A percentile compares a stretch with the other conserved stretches of the same genome.
Evolutionary conservation across 2,797 vertebrate genomes (phyloP).

Genomic region (Xiphorhynchus erythropygius): DNA sequence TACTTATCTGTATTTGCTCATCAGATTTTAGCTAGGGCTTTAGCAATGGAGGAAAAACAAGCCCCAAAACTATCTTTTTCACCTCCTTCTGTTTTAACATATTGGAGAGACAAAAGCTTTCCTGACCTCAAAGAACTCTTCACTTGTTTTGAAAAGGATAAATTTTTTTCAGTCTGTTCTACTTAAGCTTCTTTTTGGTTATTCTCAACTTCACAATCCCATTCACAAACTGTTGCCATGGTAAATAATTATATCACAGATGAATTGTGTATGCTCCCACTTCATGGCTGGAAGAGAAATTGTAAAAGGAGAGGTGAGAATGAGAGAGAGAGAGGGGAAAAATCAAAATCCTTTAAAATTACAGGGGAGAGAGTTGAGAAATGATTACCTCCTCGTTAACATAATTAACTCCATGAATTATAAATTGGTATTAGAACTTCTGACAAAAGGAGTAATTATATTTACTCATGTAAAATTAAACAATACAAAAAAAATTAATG

Average conservation of each 20-base stretch:
- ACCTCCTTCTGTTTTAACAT: conserved; percentile 20
- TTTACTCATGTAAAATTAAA: conserved; percentile 84
- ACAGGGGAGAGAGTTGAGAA: conserved; percentile 73
- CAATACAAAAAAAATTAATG: conserved; percentile 68
- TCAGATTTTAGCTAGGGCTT: conserved; percentile 25
- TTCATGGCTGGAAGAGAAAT: conserved; percentile 77
- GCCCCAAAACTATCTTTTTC: neutral
- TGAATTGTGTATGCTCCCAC: conserved; percentile 77
- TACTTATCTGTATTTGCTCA: conserved; percentile 29
- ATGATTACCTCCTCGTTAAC: conserved; percentile 78
- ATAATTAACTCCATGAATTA: conserved; percentile 84
- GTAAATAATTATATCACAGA: conserved; percentile 83
- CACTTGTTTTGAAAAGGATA: conserved; percentile 63
- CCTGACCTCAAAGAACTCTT: conserved; percentile 60
- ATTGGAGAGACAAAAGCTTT: conserved; percentile 54
- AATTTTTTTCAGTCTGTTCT: conserved; percentile 63
- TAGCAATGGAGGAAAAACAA: conserved; percentile 21
- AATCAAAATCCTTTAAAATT: conserved; percentile 79
- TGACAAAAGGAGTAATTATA: conserved; percentile 84
- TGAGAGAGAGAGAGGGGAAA: neutral
- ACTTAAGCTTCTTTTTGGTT: conserved; percentile 77
- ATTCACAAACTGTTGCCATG: conserved; percentile 82
- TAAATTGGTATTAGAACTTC: conserved; percentile 82
- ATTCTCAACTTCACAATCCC: conserved; percentile 76
- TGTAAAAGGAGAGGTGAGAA: conserved; percentile 67